Evolutionary conservation across 1,140 invertebrate genomes (phyloP), one percentile per base, ranked within the genome.

Genomic region (Drosophila asahinai): DNA sequence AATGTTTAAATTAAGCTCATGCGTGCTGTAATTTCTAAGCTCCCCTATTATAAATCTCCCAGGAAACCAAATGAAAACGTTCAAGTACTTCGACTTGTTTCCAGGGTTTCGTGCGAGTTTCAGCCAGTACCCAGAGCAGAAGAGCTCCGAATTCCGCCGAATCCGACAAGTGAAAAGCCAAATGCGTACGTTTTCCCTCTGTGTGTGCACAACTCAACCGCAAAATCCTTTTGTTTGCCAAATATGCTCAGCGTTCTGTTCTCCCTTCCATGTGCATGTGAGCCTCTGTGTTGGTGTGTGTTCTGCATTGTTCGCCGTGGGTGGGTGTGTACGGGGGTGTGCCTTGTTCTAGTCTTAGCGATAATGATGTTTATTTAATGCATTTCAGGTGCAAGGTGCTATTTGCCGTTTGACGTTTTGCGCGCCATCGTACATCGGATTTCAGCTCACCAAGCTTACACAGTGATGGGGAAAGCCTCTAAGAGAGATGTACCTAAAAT

Each of bases 331-430:
- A 67, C 45, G 48, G 42, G 15, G 33, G 36, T 52, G 22, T 54
- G 57, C 64, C 76, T 71, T 80, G 77, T 81, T 64, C 67, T 59
- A 75, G 84, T 79, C 84, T 90, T 86, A 61, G 86, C 84, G 86
- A 89, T 89, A 89, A 89, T 90, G 84, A 89, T 89, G 84, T 89
- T 89, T 89, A 89, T 90, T 89, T 90, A 89, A 89, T 89, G 84
- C 84, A 89, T 89, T 89, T 74, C 84, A 89, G 84, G 84, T 89
- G 86, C 86, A 86, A 89, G 84, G 73, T 84, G 84, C 83, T 89
- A 80, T 86, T 90, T 89, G 84, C 81, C 77, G 64, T 90, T 90
- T 89, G 86, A 81, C 86, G 81, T 89, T 79, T 78, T 74, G 77
- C 77, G 76, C 77, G 67, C 77, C 65, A 78, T 64, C 62, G 58